These are phyloP conservation scores for Drosophila sproati DNA, from an alignment of 1,140 invertebrate genomes.

Conservation along the genomic window DNA sequence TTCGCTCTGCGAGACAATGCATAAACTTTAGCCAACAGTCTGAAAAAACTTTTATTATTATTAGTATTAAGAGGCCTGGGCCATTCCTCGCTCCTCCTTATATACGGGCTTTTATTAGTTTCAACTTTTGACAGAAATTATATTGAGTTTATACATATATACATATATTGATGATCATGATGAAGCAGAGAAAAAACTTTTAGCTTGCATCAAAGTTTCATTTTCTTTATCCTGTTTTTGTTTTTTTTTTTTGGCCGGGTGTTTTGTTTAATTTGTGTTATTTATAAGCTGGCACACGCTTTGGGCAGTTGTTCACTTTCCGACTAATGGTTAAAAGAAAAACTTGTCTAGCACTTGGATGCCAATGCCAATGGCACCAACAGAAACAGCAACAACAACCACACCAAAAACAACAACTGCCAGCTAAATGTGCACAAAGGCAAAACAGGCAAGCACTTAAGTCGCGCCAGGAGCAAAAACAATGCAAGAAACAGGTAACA, in stretches of 20 bases:
- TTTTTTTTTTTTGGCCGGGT: slow-evolving; percentile 24
- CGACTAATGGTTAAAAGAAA: slow-evolving; percentile 46
- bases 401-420: slow-evolving; percentile 49
- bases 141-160: slow-evolving; percentile 64
- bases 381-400: slow-evolving; percentile 16
- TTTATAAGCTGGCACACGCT: slow-evolving; percentile 72
- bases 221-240: slow-evolving; percentile 26
- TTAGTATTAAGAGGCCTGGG: slow-evolving; percentile 64
- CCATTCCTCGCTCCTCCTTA: slow-evolving; percentile 45
- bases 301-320: slow-evolving; percentile 50
- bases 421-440: slow-evolving; percentile 76
- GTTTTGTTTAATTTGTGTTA: slow-evolving; percentile 77
- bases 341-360: slow-evolving; percentile 58
- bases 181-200: slow-evolving; percentile 64
- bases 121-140: slow-evolving; percentile 82
- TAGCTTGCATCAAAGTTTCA: slow-evolving; percentile 61
- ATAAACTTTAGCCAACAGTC: slow-evolving; percentile 61
- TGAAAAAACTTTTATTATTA: slow-evolving; percentile 80
- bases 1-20: slow-evolving; percentile 49
- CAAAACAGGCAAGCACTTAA: slow-evolving; percentile 75
- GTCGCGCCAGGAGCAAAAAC: slow-evolving; percentile 61
- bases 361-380: slow-evolving; percentile 49
- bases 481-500: slow-evolving; percentile 54
- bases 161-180: slow-evolving; percentile 65
- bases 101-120: slow-evolving; percentile 71